Base-by-base conservation (phyloP, 2,888 invertebrate species). In the Phyllotreta striolata region DNA sequence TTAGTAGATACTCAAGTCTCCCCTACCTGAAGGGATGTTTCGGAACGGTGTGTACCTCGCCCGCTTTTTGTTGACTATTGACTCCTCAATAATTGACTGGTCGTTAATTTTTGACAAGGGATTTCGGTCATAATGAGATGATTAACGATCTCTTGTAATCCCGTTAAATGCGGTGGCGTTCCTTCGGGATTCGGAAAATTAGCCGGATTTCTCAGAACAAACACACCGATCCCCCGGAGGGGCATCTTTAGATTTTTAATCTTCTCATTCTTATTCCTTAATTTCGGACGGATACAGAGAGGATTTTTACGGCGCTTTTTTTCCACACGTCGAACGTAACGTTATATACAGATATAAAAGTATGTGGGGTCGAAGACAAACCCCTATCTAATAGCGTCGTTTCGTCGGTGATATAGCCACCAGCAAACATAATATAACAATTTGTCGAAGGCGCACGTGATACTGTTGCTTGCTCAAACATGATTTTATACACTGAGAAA, bases 351-450 rank as follows among this genome's bases (percentile, higher is more conserved):
- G 43, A 52, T 60, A 60, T 51, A 59, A 59, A 35, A 34, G 38
- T 44, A 49, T 37, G n/a, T 46, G 44, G 13, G 46, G 10, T 51
- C 6, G 56, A 52, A 52, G 60, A 60, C 63, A 65, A 55, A 54
- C 58, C 47, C 58, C 55, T 24, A 55, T 41, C 58, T 60, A 52
- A 62, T 54, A 61, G 66, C 62, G 66, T 68, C 68, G 57, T 57
- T 60, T 46, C 55, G 54, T 9, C 60, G 37, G 51, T 57, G 44
- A 56, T 56, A 60, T 55, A 51, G 56, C 56, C 61, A 43, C 59
- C 59, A 65, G 73, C 70, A 74, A 75, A 75, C 75, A 75, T 72
- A 75, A 74, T 73, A 72, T 74, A 75, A 73, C 76, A 76, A 76
- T 77, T 77, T 76, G 75, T 74, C 72, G 66, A 62, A 63, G 61